Percentiles rank a stretch among this genome's conserved stretches.
These are phyloP conservation scores for Magallana nippona DNA, from an alignment of 2,888 invertebrate species.

Conservation along the genomic window DNA sequence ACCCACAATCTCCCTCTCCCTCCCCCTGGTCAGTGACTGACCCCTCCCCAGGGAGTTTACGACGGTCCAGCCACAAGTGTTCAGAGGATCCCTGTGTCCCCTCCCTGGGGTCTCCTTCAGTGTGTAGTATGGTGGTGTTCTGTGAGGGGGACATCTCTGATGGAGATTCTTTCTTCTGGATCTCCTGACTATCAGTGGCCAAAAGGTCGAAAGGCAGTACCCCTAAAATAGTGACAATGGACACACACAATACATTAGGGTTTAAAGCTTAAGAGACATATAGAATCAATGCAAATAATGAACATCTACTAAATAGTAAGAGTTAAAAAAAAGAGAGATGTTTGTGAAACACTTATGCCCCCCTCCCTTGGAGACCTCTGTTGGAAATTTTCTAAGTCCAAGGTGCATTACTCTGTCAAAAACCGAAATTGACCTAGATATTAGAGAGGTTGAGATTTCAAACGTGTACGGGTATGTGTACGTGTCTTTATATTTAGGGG, in stretches of 20 bases:
- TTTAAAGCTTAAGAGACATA: too few species aligned
- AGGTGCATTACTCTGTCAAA: too few species aligned
- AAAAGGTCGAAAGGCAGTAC: not conserved
- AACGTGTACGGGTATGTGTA: too few species aligned
- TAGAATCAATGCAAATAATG: too few species aligned
- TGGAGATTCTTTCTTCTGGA: not conserved
- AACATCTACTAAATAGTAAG: too few species aligned
- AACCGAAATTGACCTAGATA: too few species aligned
- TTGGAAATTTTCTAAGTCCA: too few species aligned
- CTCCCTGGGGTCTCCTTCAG: not conserved
- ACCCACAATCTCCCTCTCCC: not conserved
- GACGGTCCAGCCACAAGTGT: constrained; percentile 14
- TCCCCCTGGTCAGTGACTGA: not conserved
- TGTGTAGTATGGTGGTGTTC: not conserved
- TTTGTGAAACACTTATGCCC: too few species aligned
- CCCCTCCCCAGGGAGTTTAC: not conserved
- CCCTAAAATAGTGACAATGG: not conserved
- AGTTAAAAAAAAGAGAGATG: too few species aligned
- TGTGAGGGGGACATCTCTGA: not conserved
- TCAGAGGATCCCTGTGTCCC: not conserved
- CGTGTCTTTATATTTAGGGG: too few species aligned
- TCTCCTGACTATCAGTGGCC: not conserved
- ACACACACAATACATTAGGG: not conserved
- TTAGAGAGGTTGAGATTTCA: too few species aligned
- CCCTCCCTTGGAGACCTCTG: too few species aligned